These are phyloP conservation scores for Leucopsar rothschildi DNA, from an alignment of 2,113 vertebrate species.

Conservation along the genomic window DNA sequence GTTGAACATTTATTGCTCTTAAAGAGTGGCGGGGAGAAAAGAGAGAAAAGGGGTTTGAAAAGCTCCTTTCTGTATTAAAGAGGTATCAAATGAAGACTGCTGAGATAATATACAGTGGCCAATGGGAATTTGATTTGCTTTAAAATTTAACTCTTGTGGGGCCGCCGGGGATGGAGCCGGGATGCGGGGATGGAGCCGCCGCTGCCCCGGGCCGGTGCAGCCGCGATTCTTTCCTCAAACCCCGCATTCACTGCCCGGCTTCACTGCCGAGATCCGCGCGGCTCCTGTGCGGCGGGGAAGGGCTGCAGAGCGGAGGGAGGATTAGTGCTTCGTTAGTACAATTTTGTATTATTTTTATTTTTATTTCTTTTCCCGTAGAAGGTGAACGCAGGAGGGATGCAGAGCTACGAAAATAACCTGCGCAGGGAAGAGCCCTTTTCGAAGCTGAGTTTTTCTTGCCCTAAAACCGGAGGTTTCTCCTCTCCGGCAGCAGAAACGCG, in stretches of 20 bases:
- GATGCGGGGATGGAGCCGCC: not conserved
- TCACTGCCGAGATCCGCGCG: accelerated
- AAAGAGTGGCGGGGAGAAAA: slow-evolving; percentile 67
- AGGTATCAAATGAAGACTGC: slow-evolving; percentile 84
- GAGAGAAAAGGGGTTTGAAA: slow-evolving; percentile 47
- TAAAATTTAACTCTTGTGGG: slow-evolving; percentile 68
- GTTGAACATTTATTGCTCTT: slow-evolving; percentile 80
- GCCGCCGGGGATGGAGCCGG: not conserved
- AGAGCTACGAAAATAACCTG: not conserved
- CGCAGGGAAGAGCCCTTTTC: not conserved
- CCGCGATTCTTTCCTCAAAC: not conserved
- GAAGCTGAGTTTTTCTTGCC: not conserved
- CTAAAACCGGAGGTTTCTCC: slow-evolving; percentile 2
- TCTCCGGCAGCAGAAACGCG: slow-evolving; percentile 47
- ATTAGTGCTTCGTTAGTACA: not conserved
- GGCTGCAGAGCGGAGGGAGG: not conserved
- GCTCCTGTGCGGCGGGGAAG: not conserved
- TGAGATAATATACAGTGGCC: slow-evolving; percentile 79
- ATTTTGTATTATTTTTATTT: not conserved
- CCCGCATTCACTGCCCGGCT: not conserved
- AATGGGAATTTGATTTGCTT: slow-evolving; percentile 84
- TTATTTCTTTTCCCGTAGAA: accelerated
- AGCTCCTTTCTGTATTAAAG: slow-evolving; percentile 81
- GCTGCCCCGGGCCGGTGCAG: not conserved
- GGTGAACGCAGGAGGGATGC: not conserved